Base-by-base conservation (phyloP, 2,888 invertebrate species). In the Polydrusus pterygomalis region DNA sequence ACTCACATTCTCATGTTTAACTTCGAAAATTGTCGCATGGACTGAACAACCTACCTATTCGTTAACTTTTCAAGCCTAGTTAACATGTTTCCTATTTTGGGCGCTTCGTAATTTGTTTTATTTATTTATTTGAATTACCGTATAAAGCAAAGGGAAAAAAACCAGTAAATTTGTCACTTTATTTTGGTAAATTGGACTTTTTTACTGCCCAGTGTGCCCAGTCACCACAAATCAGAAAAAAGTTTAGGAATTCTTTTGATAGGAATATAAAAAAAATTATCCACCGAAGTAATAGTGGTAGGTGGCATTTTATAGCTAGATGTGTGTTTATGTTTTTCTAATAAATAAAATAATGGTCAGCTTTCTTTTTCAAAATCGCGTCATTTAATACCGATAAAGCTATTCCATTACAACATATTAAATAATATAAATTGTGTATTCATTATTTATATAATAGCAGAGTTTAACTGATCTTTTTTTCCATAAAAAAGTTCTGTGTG, bases 291-390 rank as follows among this genome's bases (percentile, higher is more conserved):
- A 30, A 30, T 6, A 30, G 7, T 30, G 30, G 5, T 30, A 10
- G 34, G 34, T 2, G 2, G 7, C 34, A 34, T 34, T 45, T 45
- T 45, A 5, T 45, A n/a, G 11, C 7, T 34, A 30, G 30, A 30
- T n/a, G n/a, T n/a, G n/a, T 30, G 30, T 2, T 30, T 30, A 30
- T 30, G 34, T 34, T 34, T 34, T 34, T 34, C 10, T 43, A 43
- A n/a, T 43, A 43, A 43, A 43, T 34, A 34, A 43, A 43, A 43
- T 43, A 11, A 43, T 43, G n/a, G 43, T 43, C n/a, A 43, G 43
- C 43, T 43, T 3, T n/a, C n/a, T 9, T 43, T 2, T n/a, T 11
- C 6, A 34, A 34, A 7, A 34, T 7, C 34, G 34, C 34, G 8
- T 9, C 1, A 34, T 6, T 10, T 34, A 8, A 34, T 2, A 25